Evolutionary conservation across 2,797 vertebrate genomes (phyloP), one percentile per base, ranked within the genome.

Genomic region (Tenualosa thibaudeaui): DNA sequence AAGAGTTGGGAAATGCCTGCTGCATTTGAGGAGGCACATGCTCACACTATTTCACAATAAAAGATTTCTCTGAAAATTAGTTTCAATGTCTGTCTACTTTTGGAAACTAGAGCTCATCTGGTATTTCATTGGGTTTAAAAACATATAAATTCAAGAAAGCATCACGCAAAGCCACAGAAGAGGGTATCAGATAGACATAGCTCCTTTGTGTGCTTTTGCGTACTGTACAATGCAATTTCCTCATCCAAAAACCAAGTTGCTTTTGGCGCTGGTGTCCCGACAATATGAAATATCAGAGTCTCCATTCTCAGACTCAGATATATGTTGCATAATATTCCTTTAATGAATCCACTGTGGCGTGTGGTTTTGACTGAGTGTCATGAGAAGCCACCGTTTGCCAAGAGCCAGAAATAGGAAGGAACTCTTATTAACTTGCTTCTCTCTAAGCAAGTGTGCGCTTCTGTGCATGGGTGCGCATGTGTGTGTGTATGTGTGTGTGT

Each of bases 401-500:
- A 24, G 40, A 46, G 71, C 37, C 40, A 19, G 71, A 40, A 78
- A 19, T 46, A 78, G 71, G 71, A 78, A 78, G 71, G 71, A 78
- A 78, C 71, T 43, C 71, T 46, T 46, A 78, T 78, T 78, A 46
- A 71, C 65, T 37, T 37, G 31, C 24, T 71, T 71, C 65, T 37
- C 65, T 71, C 10, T 13, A 10, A 9, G 26, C 5, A 17, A 71
- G 31, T 17, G 65, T 15, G 65, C 15, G 31, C 37, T 3, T 40
- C 26, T 71, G 68, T 40, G 65, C 5, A 26, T 68, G 26, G 2
- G 26, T 68, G 68, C 40, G 60, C 81, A 53, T 71, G 19, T 84
- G 51, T 50, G 82, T 53, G 84, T 85, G 65, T 83, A 71, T 83
- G 81, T 85, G 68, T 31, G 49, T 46, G 43, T 53, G 46, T 53